Base-by-base conservation (phyloP, 2,888 invertebrate species). In the Drosophila recens region DNA sequence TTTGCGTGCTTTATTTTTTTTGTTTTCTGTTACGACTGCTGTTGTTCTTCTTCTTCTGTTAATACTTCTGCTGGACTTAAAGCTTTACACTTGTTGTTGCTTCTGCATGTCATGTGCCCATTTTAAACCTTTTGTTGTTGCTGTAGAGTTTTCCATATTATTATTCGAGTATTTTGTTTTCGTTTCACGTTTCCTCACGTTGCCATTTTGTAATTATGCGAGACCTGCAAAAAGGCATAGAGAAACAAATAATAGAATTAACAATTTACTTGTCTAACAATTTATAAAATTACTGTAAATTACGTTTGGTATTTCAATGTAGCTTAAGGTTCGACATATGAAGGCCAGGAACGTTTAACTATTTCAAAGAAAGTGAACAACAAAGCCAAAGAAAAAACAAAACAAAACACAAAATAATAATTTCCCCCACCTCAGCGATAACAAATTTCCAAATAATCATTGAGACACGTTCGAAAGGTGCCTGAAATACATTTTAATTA, bases 181-280 rank as follows among this genome's bases (percentile, higher is more conserved):
- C 57, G 54, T 40, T 66, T 46, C 52, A 57, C 52, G 62, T 70
- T 80, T 61, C 51, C 54, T 78, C 49, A 76, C 75, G 40, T 75
- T 69, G 58, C 65, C 82, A 74, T 79, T 82, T 82, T 79, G 67
- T 48, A 74, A 78, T 67, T 73, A 65, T 59, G 58, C 51, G 52
- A 42, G 46, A 65, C 71, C 82, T 82, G 82, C 23, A 79, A 75
- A 71, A 71, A 49, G 57, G 20, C 20, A 20, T 54, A 49, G 58
- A 52, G 59, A 49, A 62, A 52, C 34, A 64, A 78, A 38, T 43
- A 58, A 38, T 17, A 49, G 64, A 48, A 58, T 58, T 40, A 75
- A 38, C 48, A 59, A 66, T 66, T 63, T 53, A 13, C 34, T 17
- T 61, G 34, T 52, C 17, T 45, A 67, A 45, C 51, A 67, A 64